These are phyloP conservation scores for Alexandromys fortis DNA, from an alignment of 2,113 vertebrate species.

Conservation along the genomic window DNA sequence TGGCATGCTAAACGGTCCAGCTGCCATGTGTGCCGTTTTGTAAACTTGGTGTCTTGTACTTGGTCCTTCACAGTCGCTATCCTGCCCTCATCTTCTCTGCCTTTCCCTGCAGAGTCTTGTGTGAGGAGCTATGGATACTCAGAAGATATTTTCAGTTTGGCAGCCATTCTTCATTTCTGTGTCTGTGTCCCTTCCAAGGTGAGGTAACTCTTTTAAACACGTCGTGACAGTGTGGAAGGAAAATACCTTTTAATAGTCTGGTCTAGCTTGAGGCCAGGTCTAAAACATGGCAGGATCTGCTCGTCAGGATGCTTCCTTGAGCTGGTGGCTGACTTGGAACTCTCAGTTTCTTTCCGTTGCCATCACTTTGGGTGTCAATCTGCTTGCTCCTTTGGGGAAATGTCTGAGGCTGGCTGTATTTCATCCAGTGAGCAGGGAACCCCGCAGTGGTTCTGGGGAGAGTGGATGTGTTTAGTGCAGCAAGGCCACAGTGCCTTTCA, in stretches of 20 bases:
- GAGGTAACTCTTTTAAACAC: slow-evolving; percentile 44
- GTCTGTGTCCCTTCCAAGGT: slow-evolving; percentile 87
- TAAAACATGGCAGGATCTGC: neutral
- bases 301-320: neutral
- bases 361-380: neutral
- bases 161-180: slow-evolving; percentile 85
- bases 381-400: neutral
- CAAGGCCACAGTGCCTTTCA: neutral
- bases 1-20: neutral
- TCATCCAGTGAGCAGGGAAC: slow-evolving; percentile 4
- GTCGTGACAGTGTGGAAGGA: slow-evolving; percentile 68
- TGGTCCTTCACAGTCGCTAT: neutral
- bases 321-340: neutral
- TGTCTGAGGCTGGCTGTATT: neutral
- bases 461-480: neutral
- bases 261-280: neutral
- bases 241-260: neutral
- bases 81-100: slow-evolving; percentile 31
- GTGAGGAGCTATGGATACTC: slow-evolving; percentile 70
- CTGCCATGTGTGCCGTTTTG: neutral
- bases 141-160: slow-evolving; percentile 86
- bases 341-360: neutral
- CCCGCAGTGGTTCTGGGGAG: neutral
- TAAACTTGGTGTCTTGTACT: slow-evolving; percentile 27
- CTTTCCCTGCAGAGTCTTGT: slow-evolving; percentile 67